These are phyloP conservation scores for Leptinotarsa juncta DNA, from an alignment of 2,888 invertebrate species.

Conservation along the genomic window DNA sequence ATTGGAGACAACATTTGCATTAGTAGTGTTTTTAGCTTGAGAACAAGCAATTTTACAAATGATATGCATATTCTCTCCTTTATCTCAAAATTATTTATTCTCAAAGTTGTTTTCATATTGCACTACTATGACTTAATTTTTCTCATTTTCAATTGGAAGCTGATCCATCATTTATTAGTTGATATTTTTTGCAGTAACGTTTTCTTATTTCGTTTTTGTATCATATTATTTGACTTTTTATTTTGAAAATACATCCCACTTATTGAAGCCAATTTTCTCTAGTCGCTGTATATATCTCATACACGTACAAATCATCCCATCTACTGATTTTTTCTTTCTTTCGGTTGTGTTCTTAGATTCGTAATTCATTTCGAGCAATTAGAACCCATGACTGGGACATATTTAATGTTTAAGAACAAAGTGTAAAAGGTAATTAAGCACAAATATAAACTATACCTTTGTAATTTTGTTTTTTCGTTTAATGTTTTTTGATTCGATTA, in stretches of 20 bases:
- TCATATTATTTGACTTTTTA: conserved; percentile 38
- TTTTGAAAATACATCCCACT: conserved; percentile 57
- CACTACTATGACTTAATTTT: background rate
- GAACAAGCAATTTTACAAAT: no score
- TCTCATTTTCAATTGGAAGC: conserved; percentile 3
- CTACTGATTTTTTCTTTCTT: conserved; percentile 45
- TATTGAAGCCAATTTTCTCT: conserved; percentile 57
- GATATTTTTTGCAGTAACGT: conserved; percentile 15
- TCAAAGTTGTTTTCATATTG: background rate
- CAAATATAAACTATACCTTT: conserved; percentile 45
- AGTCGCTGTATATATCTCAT: conserved; percentile 62
- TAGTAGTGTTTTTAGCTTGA: background rate
- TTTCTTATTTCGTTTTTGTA: conserved; percentile 21
- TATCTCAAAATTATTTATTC: background rate
- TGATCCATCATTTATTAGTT: background rate
- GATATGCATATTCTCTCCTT: no score
- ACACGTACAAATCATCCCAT: conserved; percentile 58
- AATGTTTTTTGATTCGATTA: conserved; percentile 37
- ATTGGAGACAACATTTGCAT: conserved; percentile 13
- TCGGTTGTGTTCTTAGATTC: conserved; percentile 43
- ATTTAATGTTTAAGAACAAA: conserved; percentile 48
- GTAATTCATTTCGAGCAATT: conserved; percentile 6
- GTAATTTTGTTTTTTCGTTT: conserved; percentile 32
- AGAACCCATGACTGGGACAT: conserved; percentile 39
- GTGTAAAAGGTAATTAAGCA: conserved; percentile 46